A percentile compares a stretch with the other conserved stretches of the same genome.
Conservation (phyloP, 2,797 vertebrate species). For the Fratercula arctica region DNA sequence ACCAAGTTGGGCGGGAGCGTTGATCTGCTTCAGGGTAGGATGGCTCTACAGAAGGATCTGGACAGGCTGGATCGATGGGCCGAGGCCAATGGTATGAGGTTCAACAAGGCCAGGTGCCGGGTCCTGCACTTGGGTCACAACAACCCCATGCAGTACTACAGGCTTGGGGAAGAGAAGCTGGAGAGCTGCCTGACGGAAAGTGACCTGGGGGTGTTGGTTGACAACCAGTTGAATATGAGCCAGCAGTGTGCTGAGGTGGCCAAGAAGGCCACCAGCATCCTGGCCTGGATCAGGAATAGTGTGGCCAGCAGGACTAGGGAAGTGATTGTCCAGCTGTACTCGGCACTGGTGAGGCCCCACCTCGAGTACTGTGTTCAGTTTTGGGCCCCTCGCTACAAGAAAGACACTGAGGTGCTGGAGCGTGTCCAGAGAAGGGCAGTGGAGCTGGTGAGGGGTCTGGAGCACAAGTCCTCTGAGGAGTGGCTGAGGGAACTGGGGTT, state of each 20-base stretch:
- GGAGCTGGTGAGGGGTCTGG: not conserved
- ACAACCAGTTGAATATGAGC: not conserved
- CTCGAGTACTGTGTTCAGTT: not conserved
- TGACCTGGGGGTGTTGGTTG: not conserved
- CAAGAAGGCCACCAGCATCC: not conserved
- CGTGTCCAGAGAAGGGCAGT: not conserved
- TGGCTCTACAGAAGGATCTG: not conserved
- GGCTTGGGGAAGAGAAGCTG: not conserved
- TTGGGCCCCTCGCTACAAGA: not conserved
- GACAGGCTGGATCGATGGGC: not conserved
- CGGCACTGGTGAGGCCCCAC: not conserved
- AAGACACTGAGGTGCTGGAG: not conserved
- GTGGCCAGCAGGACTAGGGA: not conserved
- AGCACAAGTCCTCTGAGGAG: not conserved
- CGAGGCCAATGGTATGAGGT: not conserved
- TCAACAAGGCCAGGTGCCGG: not conserved
- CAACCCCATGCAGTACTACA: not conserved
- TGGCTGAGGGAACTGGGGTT: not conserved
- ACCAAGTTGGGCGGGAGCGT: not conserved
- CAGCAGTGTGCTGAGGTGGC: not conserved
- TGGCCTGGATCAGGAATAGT: not conserved
- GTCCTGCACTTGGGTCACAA: not conserved
- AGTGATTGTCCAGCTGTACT: not conserved
- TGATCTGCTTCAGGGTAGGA: not conserved
- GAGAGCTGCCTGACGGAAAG: not conserved